Conservation (phyloP, 2,888 invertebrate species). For the Steinernema carpocapsae region DNA sequence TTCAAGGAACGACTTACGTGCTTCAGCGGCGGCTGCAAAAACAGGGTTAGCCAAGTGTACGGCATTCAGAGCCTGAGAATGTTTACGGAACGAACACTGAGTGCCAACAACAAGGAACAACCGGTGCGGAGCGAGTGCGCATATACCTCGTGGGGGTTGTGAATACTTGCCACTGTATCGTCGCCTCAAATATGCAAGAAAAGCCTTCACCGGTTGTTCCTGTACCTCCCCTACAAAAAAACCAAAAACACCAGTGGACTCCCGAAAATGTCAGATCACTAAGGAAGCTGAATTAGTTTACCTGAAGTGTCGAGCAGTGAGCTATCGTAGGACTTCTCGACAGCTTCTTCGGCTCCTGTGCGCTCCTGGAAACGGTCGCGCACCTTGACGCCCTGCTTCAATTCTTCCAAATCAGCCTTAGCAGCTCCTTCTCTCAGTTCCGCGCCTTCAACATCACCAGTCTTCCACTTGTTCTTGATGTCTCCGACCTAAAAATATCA, state of each 20-base stretch:
- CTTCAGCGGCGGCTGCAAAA: slow-evolving; percentile 65
- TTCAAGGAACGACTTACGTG: slow-evolving; percentile 65
- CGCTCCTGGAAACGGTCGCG: slow-evolving; percentile 67
- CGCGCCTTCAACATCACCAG: slow-evolving; percentile 67
- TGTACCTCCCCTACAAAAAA: slow-evolving; percentile 2
- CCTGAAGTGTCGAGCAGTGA: slow-evolving; percentile 64
- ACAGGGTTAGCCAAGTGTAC: not conserved
- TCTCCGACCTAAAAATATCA: slow-evolving; percentile 55
- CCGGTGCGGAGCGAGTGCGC: slow-evolving; percentile 17
- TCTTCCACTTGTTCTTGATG: slow-evolving; percentile 69
- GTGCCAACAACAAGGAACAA: slow-evolving; percentile 31
- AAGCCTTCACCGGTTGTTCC: slow-evolving; percentile 36
- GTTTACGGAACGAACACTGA: slow-evolving; percentile 10
- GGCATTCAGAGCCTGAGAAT: not conserved
- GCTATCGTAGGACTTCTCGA: slow-evolving; percentile 59
- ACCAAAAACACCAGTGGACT: not conserved
- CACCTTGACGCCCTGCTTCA: slow-evolving; percentile 63
- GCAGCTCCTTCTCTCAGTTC: slow-evolving; percentile 58
- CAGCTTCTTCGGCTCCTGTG: slow-evolving; percentile 44
- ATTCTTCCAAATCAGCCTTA: slow-evolving; percentile 64
- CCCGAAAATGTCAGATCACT: slow-evolving; percentile 28
- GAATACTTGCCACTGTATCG: slow-evolving; percentile 3
- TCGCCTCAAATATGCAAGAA: slow-evolving; percentile 32
- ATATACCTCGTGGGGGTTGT: not conserved
- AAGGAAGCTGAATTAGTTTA: slow-evolving; percentile 37